Base-by-base conservation (phyloP, 1,140 invertebrate genomes). In the Pantala flavescens region DNA sequence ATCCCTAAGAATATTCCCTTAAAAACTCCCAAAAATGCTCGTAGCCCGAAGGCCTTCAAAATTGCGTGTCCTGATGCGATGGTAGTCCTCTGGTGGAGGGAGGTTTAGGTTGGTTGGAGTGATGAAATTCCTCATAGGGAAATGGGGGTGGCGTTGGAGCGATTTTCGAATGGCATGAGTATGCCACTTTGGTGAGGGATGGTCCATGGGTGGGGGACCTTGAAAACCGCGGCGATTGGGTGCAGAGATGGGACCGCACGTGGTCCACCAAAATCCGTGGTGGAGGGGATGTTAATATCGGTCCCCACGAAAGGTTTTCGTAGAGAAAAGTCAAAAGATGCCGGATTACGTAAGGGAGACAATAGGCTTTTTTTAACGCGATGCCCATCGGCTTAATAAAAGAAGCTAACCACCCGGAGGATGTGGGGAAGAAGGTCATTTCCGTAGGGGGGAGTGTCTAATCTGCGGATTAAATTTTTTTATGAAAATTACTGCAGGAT, bases 31-130 rank as follows among this genome's bases (percentile, higher is more conserved):
- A 63, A 63, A 63, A 63, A 63, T 12, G 49, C 49, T 19, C 14
- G 49, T 63, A 63, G 49, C 49, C 49, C n/a, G 49, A 63, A 63
- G 49, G 49, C 49, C 49, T 14, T 63, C 49, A 63, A 63, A 63
- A 63, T 63, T 63, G 49, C 49, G 49, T 63, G 49, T 63, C 49
- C 12, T 63, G 49, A 63, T 63, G 49, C 49, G 49, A 63, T 63
- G 16, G 49, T 63, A 63, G 49, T 63, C 49, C 28, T 63, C 49
- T 14, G n/a, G 49, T 19, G 49, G 49, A 12, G 2, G 49, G 49
- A 63, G 14, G 49, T 63, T 63, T 16, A 63, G 28, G 49, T 63
- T 16, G 49, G 49, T 16, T 12, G 49, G 49, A 63, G 49, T 63
- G 49, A 63, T 63, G 49, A 63, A 63, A 63, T 63, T 63, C 49